Evolutionary conservation across 1,140 invertebrate species (phyloP), one percentile per base, ranked within the genome.

Genomic region (Musca vetustissima): DNA sequence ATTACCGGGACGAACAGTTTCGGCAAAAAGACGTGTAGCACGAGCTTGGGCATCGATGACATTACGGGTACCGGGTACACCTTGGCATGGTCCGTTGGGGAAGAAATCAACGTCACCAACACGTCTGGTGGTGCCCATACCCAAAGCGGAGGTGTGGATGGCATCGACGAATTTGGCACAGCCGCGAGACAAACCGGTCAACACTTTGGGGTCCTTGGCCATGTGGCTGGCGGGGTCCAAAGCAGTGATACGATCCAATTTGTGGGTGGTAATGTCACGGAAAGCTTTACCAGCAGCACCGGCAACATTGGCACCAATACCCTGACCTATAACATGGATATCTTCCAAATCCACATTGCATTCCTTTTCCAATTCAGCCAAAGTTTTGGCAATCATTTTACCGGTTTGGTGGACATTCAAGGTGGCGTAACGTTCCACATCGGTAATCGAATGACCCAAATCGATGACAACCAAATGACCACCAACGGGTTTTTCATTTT

Each of bases 91-190:
- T 43, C 90, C 88, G 80, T 95, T 94, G 0, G 91, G 91, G 77
- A 88, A 94, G 84, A 94, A 94, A 79, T 95, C 93, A 11, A 85
- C 87, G 72, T 90, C 86, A 15, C 92, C 92, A 75, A 88, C 83
- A 43, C 88, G 86, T 69, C 89, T 85, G 50, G 86, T 82, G 57
- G 91, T 87, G 2, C 92, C 92, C 76, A 91, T 87, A 55, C 88
- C 86, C 0, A 89, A 89, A 21, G 86, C 86, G 73, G 90, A 91
- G 0, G 91, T 92, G 73, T 93, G 92, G 71, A 93, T 89, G 3
- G 90, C 86, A 74, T 93, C 92, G 1, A 89, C 87, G 55, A 88
- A 89, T 17, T 82, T 79, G 2, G 88, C 88, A 80, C 89, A 87
- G 47, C 71, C 77, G n/a, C 76, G 74, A 43, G 84, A 83, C 0